Conservation (phyloP, 2,797 vertebrate genomes). For the Tamandua tetradactyla region DNA sequence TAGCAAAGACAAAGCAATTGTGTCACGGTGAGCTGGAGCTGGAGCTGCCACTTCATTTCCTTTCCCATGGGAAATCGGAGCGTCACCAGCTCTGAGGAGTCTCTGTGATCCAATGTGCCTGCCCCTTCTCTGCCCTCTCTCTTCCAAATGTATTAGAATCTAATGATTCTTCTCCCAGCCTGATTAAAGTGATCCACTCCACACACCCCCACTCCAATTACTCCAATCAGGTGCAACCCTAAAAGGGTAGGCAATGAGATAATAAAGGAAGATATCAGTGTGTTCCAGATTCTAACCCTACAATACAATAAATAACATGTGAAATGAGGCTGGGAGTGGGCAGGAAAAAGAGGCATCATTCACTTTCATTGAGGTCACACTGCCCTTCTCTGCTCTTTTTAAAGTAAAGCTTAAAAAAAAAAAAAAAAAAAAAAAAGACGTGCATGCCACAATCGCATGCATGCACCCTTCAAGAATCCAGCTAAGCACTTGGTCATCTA, state of each 20-base stretch:
- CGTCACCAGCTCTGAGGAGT: slow-evolving; percentile 57
- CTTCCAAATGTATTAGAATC: slow-evolving; percentile 68
- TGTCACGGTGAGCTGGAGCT: slow-evolving; percentile 56
- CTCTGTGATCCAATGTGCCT: slow-evolving; percentile 64
- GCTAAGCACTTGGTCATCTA: slow-evolving; percentile 74
- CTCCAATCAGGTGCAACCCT: slow-evolving; percentile 40
- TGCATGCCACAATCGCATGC: slow-evolving; percentile 67
- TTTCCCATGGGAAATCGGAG: slow-evolving; percentile 68
- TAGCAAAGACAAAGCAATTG: slow-evolving; percentile 62
- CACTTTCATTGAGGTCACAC: slow-evolving; percentile 71
- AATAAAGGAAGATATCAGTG: slow-evolving; percentile 23
- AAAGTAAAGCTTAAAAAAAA: slow-evolving; percentile 70
- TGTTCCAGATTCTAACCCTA: slow-evolving; percentile 60
- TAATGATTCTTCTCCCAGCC: slow-evolving; percentile 59
- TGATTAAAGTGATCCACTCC: slow-evolving; percentile 40
- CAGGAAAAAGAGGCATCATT: slow-evolving; percentile 75
- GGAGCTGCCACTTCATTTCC: slow-evolving; percentile 53
- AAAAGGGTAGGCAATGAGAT: slow-evolving; percentile 46
- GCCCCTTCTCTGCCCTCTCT: slow-evolving; percentile 20
- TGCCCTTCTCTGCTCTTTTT: slow-evolving; percentile 74
- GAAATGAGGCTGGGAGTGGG: slow-evolving; percentile 59
- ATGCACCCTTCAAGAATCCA: slow-evolving; percentile 61
- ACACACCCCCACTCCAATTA: background rate
- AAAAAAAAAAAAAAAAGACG: slow-evolving; percentile 57
- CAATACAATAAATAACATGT: slow-evolving; percentile 72